phyloP scores from a whole-genome alignment of 2,113 vertebrate genomes.

The Catharus fuscescens region DNA sequence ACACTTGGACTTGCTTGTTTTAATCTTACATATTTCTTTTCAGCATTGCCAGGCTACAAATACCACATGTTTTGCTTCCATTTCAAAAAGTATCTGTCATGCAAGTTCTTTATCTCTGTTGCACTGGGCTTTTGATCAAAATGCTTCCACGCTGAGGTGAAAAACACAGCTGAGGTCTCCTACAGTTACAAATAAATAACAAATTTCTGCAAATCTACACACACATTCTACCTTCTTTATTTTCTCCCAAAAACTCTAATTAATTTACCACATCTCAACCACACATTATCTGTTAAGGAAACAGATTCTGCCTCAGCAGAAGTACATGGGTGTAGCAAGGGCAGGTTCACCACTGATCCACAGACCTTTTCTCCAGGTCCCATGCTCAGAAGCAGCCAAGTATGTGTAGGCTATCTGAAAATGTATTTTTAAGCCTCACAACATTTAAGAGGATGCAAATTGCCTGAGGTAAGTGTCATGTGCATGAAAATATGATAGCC shows the following conservation, averaged over 20 bases:
- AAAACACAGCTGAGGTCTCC: conserved; percentile 5
- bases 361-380: neutral
- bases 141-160: neutral
- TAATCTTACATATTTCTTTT: conserved; percentile 37
- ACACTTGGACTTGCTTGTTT: neutral
- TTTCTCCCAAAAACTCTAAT: neutral
- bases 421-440: conserved; percentile 2
- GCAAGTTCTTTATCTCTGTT: conserved; percentile 33
- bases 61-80: conserved; percentile 31
- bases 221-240: neutral
- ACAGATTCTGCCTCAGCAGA: neutral
- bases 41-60: conserved; percentile 8
- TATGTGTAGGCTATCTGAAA: neutral
- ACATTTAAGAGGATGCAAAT: conserved; percentile 1
- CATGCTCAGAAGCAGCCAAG: neutral
- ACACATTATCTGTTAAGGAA: neutral
- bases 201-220: neutral
- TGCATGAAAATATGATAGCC: neutral
- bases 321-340: neutral
- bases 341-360: neutral
- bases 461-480: neutral
- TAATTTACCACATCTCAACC: neutral
- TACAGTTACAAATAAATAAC: neutral
- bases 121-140: conserved; percentile 34
- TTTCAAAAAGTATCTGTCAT: conserved; percentile 12